A percentile compares a stretch with the other conserved stretches of the same genome.
These are phyloP conservation scores for Melanophora roralis DNA, from an alignment of 2,888 invertebrate species.

Conservation along the genomic window DNA sequence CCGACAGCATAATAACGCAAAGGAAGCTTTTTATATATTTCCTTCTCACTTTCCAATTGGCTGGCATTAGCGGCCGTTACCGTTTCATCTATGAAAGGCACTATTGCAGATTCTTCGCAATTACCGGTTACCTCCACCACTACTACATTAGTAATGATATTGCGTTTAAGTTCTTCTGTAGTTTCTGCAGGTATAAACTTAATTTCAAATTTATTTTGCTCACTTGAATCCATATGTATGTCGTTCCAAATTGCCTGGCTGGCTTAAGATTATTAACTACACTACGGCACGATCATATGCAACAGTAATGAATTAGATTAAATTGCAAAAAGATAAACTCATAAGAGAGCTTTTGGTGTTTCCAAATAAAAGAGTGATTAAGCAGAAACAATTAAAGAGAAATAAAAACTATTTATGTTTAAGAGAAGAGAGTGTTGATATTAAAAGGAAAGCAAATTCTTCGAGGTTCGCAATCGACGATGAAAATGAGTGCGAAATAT, in stretches of 20 bases:
- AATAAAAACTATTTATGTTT: too few species aligned
- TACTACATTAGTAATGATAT: constrained; percentile 71
- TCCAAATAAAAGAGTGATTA: not conserved
- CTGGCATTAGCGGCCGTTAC: constrained; percentile 51
- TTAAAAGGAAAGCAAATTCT: too few species aligned
- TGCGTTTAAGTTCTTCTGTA: constrained; percentile 70
- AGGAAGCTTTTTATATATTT: constrained; percentile 48
- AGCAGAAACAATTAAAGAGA: not conserved
- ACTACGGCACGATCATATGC: not conserved
- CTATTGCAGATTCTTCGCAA: constrained; percentile 50
- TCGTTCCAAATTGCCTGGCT: constrained; percentile 32
- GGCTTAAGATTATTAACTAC: constrained; percentile 24
- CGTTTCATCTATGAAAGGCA: constrained; percentile 72
- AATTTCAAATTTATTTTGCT: constrained; percentile 66
- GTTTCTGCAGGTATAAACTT: constrained; percentile 69
- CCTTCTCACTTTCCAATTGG: constrained; percentile 42
- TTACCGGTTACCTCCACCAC: constrained; percentile 64
- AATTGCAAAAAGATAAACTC: not conserved
- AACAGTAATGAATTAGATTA: constrained; percentile 16
- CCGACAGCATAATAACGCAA: constrained; percentile 73
- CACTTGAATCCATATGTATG: constrained; percentile 14
- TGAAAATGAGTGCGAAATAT: not conserved
- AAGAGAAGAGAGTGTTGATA: too few species aligned
- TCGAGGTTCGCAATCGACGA: too few species aligned
- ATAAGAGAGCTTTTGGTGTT: not conserved